phyloP scores from a whole-genome alignment of 2,888 invertebrate genomes.

The Allygus modestus region DNA sequence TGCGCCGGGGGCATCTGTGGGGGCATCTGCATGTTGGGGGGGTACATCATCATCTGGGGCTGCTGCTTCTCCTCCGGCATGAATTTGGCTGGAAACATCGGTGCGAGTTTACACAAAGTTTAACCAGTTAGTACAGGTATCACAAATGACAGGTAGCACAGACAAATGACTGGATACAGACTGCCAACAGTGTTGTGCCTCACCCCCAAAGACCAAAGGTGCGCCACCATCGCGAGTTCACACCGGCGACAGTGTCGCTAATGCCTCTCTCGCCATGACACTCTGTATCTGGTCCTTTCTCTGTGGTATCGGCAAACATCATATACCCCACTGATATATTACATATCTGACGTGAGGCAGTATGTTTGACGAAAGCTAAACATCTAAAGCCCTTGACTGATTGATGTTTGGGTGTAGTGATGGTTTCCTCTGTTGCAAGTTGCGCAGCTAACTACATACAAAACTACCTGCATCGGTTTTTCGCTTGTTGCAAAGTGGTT shows the following conservation, averaged over 20 bases:
- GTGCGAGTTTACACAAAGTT: background rate
- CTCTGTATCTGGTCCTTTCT: background rate
- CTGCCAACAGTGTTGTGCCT: background rate
- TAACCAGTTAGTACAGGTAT: too few relatives aligned
- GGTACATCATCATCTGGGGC: conserved; percentile 64
- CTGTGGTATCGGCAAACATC: background rate
- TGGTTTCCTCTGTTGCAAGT: conserved; percentile 28
- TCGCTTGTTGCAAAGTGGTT: background rate
- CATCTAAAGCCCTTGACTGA: conserved; percentile 10
- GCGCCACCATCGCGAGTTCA: too few relatives aligned
- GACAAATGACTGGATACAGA: background rate
- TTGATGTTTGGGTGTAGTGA: conserved; percentile 24
- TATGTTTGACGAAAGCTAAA: background rate
- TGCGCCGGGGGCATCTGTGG: conserved; percentile 36
- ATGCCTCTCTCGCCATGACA: too few relatives aligned
- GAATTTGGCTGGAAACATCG: conserved; percentile 68
- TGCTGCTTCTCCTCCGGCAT: conserved; percentile 68
- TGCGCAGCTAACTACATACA: conserved; percentile 13
- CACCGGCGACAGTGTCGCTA: too few relatives aligned
- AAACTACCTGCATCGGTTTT: background rate
- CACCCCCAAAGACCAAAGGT: background rate
- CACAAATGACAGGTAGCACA: background rate
- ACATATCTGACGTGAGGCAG: background rate
- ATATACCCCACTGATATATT: background rate
- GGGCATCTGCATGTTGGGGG: conserved; percentile 57